phyloP scores from a whole-genome alignment of 2,888 invertebrate genomes.

The Eupithecia subumbrata region DNA sequence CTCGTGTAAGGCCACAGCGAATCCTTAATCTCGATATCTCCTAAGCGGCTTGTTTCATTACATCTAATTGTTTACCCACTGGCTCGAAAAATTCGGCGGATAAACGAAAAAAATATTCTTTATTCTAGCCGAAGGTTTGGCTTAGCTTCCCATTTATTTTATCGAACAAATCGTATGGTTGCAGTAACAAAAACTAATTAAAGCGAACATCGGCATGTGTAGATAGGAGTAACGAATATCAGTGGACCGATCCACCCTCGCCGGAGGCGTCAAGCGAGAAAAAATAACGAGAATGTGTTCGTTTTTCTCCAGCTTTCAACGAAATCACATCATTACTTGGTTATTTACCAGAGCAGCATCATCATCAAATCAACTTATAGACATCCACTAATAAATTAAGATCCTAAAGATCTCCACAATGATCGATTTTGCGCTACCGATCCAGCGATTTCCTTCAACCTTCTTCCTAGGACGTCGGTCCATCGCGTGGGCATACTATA shows the following conservation, averaged over 20 bases:
- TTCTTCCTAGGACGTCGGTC: too few species aligned
- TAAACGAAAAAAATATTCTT: conserved; percentile 40
- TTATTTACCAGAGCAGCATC: neutral
- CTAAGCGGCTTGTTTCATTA: conserved; percentile 11
- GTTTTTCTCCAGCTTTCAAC: conserved; percentile 55
- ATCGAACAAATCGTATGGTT: conserved; percentile 57
- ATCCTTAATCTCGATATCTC: conserved; percentile 8
- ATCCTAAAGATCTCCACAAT: too few species aligned
- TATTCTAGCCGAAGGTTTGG: conserved; percentile 36
- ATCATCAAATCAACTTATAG: too few species aligned
- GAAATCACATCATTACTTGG: conserved; percentile 49
- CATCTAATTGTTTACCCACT: conserved; percentile 15
- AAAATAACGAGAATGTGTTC: conserved; percentile 64
- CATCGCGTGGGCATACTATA: too few species aligned
- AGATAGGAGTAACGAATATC: conserved; percentile 72
- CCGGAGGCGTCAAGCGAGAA: conserved; percentile 49
- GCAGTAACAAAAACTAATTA: conserved; percentile 76
- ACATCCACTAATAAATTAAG: too few species aligned
- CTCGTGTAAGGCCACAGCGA: neutral
- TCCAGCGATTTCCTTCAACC: too few species aligned
- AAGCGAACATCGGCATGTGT: conserved; percentile 75
- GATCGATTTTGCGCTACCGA: too few species aligned
- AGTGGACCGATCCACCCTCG: conserved; percentile 51
- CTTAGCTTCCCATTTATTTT: conserved; percentile 55
- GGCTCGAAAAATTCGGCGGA: conserved; percentile 13